phyloP scores from a whole-genome alignment of 2,888 invertebrate species.

The Xylota segnis region DNA sequence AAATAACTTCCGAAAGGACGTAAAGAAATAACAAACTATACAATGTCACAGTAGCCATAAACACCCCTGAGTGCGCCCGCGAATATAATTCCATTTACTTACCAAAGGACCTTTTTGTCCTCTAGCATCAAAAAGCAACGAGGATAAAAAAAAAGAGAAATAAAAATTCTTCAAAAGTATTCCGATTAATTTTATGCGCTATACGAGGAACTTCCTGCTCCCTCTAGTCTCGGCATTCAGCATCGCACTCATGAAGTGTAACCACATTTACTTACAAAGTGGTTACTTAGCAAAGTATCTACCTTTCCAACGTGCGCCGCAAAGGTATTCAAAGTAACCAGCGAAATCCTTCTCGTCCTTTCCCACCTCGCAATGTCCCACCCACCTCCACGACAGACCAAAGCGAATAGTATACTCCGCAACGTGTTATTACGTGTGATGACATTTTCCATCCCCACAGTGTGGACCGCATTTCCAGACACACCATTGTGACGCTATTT shows the following conservation, averaged over 20 bases:
- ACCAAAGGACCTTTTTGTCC: conserved; percentile 45
- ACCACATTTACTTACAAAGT: conserved; percentile 75
- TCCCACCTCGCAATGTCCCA: background rate
- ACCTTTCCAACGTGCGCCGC: conserved; percentile 32
- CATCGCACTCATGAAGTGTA: conserved; percentile 69
- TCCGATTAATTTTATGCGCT: conserved; percentile 70
- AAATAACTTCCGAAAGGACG: conserved; percentile 49
- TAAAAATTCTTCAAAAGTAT: conserved; percentile 38
- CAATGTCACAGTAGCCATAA: conserved; percentile 59
- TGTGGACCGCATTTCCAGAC: conserved; percentile 51
- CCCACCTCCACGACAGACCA: background rate
- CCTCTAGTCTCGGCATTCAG: conserved; percentile 29
- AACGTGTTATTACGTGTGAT: conserved; percentile 74
- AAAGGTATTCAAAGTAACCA: conserved; percentile 62
- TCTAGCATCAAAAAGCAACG: conserved; percentile 18
- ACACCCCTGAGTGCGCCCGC: conserved; percentile 41
- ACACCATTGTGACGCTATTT: conserved; percentile 25
- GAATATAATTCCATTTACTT: conserved; percentile 69
- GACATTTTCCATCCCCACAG: conserved; percentile 63
- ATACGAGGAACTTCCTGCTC: conserved; percentile 26
- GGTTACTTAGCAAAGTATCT: conserved; percentile 65
- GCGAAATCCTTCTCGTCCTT: conserved; percentile 46
- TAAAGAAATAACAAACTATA: conserved; percentile 7
- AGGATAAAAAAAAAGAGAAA: background rate
- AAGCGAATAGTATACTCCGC: background rate